A percentile compares a stretch with the other conserved stretches of the same genome.
Conservation (phyloP, 2,888 invertebrate genomes). For the Drosophila lutescens region DNA sequence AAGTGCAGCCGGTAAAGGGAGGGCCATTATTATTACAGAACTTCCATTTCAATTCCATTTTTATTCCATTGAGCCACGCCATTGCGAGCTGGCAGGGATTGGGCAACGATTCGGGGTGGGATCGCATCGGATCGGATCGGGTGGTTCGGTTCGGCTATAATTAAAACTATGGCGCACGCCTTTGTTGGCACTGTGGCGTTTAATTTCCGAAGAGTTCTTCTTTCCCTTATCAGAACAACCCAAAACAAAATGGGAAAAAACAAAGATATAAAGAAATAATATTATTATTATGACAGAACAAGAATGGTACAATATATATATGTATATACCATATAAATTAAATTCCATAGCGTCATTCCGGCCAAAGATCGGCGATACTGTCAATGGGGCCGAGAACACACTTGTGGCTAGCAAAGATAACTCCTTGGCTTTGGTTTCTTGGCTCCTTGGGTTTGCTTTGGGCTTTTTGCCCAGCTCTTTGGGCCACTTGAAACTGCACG, state of each 20-base stretch:
- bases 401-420: constrained; percentile 32
- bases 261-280: constrained; percentile 13
- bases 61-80: constrained; percentile 75
- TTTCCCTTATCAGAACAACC: constrained; percentile 18
- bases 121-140: constrained; percentile 1
- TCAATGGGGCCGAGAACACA: constrained; percentile 55
- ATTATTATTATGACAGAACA: constrained; percentile 30
- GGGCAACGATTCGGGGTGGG: constrained; percentile 36
- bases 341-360: constrained; percentile 61
- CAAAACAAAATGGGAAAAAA: constrained; percentile 44
- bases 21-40: constrained; percentile 63
- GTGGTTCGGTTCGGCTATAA: constrained; percentile 44
- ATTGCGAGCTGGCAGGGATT: constrained; percentile 45
- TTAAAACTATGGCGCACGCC: constrained; percentile 74
- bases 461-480: background rate
- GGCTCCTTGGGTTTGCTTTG: constrained; percentile 13
- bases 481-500: constrained; percentile 30
- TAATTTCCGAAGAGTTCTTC: constrained; percentile 49
- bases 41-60: constrained; percentile 54
- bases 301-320: constrained; percentile 44
- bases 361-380: constrained; percentile 67
- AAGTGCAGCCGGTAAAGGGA: constrained; percentile 10
- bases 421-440: constrained; percentile 3
- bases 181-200: constrained; percentile 55
- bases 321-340: constrained; percentile 65